Conservation (phyloP, 2,113 vertebrate genomes). For the Calcarius ornatus region DNA sequence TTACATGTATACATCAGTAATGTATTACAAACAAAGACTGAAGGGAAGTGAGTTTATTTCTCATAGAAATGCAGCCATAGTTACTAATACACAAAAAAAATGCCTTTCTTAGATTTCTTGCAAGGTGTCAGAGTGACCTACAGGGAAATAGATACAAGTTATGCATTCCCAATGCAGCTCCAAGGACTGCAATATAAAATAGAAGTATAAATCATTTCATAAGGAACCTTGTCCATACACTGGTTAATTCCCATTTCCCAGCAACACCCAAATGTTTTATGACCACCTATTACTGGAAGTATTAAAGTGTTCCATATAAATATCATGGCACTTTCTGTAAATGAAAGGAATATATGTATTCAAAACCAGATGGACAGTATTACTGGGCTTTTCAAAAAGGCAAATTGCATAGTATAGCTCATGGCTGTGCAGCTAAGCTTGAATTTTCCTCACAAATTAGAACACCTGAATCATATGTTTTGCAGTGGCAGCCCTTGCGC, state of each 20-base stretch:
- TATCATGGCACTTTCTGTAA: neutral
- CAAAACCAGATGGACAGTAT: neutral
- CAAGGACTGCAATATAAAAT: neutral
- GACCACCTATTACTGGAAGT: neutral
- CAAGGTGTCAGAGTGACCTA: neutral
- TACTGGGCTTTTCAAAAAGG: neutral
- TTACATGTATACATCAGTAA: neutral
- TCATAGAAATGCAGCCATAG: neutral
- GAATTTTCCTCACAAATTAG: neutral
- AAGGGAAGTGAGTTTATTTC: neutral
- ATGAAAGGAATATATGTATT: neutral
- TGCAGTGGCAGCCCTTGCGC: neutral
- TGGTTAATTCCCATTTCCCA: neutral
- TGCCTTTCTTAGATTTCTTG: neutral
- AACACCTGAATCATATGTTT: neutral
- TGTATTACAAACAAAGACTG: neutral
- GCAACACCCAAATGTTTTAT: slow-evolving; percentile 5
- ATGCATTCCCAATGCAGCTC: neutral
- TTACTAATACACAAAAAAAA: neutral
- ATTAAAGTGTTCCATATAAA: neutral
- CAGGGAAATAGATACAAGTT: neutral
- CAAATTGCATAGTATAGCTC: neutral
- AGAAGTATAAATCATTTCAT: neutral
- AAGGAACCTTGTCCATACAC: neutral
- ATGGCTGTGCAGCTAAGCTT: neutral